Conservation (phyloP, 2,113 vertebrate species). For the Peromyscus polionotus region DNA sequence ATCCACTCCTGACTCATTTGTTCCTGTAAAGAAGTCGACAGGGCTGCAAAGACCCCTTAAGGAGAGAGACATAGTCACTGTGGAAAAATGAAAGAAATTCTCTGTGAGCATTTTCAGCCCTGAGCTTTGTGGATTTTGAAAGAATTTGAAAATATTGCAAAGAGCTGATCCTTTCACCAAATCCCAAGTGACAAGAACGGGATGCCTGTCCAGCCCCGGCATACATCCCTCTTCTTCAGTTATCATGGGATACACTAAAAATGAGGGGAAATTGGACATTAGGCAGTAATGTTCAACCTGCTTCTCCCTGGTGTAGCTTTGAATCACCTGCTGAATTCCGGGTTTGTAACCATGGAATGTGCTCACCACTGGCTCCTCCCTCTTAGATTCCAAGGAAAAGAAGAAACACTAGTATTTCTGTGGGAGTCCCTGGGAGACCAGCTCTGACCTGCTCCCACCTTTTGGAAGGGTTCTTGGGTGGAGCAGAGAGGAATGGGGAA, state of each 20-base stretch:
- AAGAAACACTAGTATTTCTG: not conserved
- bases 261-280: not conserved
- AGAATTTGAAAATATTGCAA: slow-evolving; percentile 11
- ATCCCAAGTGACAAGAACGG: not conserved
- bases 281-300: not conserved
- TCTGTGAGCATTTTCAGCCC: not conserved
- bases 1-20: slow-evolving; percentile 53
- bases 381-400: not conserved
- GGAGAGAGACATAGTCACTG: slow-evolving; percentile 61
- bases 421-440: too few relatives aligned
- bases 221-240: slow-evolving; percentile 40
- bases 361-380: not conserved
- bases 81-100: slow-evolving; percentile 62
- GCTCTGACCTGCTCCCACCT: too few relatives aligned
- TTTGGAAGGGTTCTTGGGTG: too few relatives aligned
- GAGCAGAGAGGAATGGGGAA: too few relatives aligned
- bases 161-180: slow-evolving; percentile 36
- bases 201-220: not conserved
- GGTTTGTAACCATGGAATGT: not conserved
- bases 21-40: slow-evolving; percentile 25
- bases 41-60: slow-evolving; percentile 44
- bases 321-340: not conserved
- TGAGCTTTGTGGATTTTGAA: slow-evolving; percentile 62
- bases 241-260: slow-evolving; percentile 27
- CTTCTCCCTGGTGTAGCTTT: not conserved